Percentiles rank a stretch among this genome's conserved stretches.
Conservation (phyloP, 1,140 invertebrate species). For the Micrasema minimum region DNA sequence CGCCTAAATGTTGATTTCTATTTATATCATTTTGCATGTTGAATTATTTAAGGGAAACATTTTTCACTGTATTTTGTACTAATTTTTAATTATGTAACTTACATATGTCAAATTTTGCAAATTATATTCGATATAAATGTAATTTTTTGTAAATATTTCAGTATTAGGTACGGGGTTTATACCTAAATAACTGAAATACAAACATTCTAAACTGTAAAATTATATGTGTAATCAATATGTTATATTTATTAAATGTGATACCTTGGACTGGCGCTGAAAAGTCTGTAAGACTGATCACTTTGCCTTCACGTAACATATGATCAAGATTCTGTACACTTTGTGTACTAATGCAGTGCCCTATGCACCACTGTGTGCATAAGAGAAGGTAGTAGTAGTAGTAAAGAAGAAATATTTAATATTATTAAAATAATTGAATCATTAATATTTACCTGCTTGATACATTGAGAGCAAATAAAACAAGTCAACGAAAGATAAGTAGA, state of each 20-base stretch:
- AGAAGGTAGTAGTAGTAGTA: not conserved
- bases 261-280: no score
- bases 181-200: no score
- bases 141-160: not conserved
- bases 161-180: not conserved
- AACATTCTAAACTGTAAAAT: not conserved
- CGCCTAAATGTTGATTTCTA: no score
- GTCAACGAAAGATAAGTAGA: not conserved
- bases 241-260: no score
- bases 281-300: no score
- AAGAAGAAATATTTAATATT: not conserved
- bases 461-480: not conserved
- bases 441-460: not conserved
- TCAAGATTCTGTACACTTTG: no score
- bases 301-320: no score
- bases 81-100: conserved; percentile 1
- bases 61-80: no score
- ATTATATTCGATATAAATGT: not conserved
- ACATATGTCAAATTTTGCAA: not conserved
- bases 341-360: no score
- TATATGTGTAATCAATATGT: not conserved
- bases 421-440: not conserved
- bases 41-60: no score
- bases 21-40: no score
- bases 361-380: no score